Evolutionary conservation across 2,113 vertebrate genomes (phyloP), one percentile per base, ranked within the genome.

Genomic region (Macrotis lagotis): DNA sequence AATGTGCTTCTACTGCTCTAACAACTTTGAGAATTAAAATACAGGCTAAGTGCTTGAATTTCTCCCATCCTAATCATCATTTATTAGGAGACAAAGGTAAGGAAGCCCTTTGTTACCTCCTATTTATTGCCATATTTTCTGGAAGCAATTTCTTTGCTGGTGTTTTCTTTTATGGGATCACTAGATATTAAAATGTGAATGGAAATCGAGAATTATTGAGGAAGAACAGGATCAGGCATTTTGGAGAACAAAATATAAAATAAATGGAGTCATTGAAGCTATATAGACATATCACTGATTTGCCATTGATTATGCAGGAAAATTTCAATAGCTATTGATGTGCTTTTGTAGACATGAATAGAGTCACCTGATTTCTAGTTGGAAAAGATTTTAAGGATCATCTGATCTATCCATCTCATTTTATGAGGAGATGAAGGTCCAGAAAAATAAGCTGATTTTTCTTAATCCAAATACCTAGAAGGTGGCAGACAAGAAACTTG

Each of bases 21-120:
- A 44, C 94, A 55, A 97, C 93, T 96, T 10, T 91, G 95, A 51
- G 95, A 88, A 92, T 51, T 26, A 66, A 94, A 53, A 94, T 48
- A 94, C 47, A 12, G 49, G 14, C 83, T 88, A 26, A 49, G 53
- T 49, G 26, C 37, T 83, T 50, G 95, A 92, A 91, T 96, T 74
- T 91, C 93, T 83, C 96, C 0, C 52, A 7, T 89, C 53, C 92
- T 93, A 93, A 52, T 91, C 91, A 91, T 25, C n/a, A 0, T 24
- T 52, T 92, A 66, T 94, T 50, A 92, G 52, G 91, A 94, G 48
- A 44, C 92, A 24, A 28, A 94, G 92, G 52, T 0, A 44, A n/a
- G 50, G 6, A 92, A 91, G 95, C 44, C 90, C 88, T 96, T 93
- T 19, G 74, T 94, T 59, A 91, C 37, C 24, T 25, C 88, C 51